Evolutionary conservation across 2,113 vertebrate species (phyloP).

Genomic region (Passer domesticus): DNA sequence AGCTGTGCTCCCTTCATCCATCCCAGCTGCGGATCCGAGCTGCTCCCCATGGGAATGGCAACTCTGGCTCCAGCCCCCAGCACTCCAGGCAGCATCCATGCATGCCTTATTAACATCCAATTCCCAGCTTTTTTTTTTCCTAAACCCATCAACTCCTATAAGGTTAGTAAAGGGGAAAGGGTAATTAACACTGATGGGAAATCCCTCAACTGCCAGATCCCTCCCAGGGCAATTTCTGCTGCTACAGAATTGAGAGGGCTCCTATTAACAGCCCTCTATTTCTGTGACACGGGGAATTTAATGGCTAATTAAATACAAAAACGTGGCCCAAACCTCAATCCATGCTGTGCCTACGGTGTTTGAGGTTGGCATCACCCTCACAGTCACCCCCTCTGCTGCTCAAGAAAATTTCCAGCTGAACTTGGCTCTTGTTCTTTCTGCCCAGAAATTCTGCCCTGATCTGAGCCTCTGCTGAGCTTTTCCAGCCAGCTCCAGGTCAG

Average conservation of each 20-base stretch:
- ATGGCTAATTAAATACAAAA: not conserved
- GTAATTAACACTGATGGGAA: not conserved
- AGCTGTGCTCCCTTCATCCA: accelerated
- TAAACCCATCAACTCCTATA: not conserved
- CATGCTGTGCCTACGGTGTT: accelerated
- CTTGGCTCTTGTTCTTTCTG: not conserved
- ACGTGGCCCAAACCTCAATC: not conserved
- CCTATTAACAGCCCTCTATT: not conserved
- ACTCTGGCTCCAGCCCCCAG: not conserved
- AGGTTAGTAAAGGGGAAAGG: not conserved
- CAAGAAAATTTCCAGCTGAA: not conserved
- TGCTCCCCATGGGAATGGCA: accelerated
- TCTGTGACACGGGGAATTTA: not conserved
- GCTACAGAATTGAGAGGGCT: not conserved
- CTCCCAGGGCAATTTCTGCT: not conserved
- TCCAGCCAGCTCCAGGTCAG: not conserved
- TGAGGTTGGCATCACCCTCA: not conserved
- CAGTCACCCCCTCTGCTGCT: not conserved
- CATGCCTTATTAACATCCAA: not conserved
- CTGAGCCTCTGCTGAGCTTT: not conserved
- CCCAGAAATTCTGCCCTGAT: not conserved
- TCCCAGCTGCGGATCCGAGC: not conserved
- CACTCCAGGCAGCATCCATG: not conserved
- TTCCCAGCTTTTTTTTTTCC: not conserved
- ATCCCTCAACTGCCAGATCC: not conserved